phyloP scores from a whole-genome alignment of 2,888 invertebrate genomes.

The Trichacis sp. region DNA sequence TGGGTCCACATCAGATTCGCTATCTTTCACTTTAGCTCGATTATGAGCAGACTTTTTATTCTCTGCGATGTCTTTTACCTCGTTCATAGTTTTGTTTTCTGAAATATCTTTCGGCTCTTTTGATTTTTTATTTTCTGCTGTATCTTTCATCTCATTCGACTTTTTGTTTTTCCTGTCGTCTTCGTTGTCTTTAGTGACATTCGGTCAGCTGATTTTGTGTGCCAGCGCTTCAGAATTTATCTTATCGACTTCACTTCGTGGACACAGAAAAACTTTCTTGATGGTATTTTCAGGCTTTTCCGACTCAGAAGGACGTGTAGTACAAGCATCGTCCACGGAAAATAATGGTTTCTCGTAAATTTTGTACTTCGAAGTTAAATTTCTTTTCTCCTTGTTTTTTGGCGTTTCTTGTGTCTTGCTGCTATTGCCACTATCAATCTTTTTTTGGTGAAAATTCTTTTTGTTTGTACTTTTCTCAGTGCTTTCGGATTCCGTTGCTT shows the following conservation, averaged over 20 bases:
- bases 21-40: constrained; percentile 1
- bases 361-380: constrained; percentile 19
- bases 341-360: not conserved
- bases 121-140: not conserved
- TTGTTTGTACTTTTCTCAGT: not conserved
- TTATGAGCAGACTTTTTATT: not conserved
- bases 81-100: too few relatives aligned
- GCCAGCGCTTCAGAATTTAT: constrained; percentile 24
- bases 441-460: constrained; percentile 12
- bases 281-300: not conserved
- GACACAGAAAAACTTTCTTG: constrained; percentile 30
- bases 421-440: not conserved
- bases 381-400: constrained; percentile 13
- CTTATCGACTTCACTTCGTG: constrained; percentile 27
- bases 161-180: constrained; percentile 3
- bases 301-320: not conserved
- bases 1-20: not conserved
- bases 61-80: not conserved
- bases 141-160: not conserved
- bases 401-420: constrained; percentile 21
- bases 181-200: constrained; percentile 15
- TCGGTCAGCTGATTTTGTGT: constrained; percentile 33
- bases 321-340: constrained; percentile 1
- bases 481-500: not conserved
- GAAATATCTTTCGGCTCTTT: constrained; percentile 1